These are phyloP conservation scores for Junonia oenone DNA, from an alignment of 2,888 invertebrate species.

Conservation along the genomic window DNA sequence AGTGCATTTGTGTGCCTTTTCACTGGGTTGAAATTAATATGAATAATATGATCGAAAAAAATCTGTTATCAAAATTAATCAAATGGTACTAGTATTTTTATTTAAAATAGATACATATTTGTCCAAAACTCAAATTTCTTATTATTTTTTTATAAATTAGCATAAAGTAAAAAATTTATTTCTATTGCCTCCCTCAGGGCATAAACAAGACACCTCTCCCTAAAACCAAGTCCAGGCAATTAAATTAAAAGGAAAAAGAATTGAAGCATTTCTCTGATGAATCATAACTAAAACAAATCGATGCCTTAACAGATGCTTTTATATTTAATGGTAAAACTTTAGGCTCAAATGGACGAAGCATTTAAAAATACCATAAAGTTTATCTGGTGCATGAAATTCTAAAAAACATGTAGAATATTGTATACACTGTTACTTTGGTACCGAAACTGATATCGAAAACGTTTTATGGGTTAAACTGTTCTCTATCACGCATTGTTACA, in stretches of 20 bases:
- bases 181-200: no score
- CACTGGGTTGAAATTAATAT: no score
- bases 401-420: slow-evolving; percentile 23
- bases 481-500: slow-evolving; percentile 22
- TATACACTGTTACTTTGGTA: slow-evolving; percentile 16
- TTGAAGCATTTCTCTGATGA: background rate
- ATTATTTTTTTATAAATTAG: no score
- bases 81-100: no score
- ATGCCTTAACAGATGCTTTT: background rate
- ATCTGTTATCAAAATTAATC: no score
- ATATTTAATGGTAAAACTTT: background rate
- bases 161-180: no score
- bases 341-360: slow-evolving; percentile 12
- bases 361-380: slow-evolving; percentile 10
- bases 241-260: background rate
- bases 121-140: no score
- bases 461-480: slow-evolving; percentile 18
- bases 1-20: no score
- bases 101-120: no score
- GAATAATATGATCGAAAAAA: no score
- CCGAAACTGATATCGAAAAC: slow-evolving; percentile 25
- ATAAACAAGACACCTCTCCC: no score
- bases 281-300: background rate
- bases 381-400: slow-evolving; percentile 30
- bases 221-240: background rate